Evolutionary conservation across 2,113 vertebrate species (phyloP), one percentile per base, ranked within the genome.

Genomic region (Boleophthalmus pectinirostris): DNA sequence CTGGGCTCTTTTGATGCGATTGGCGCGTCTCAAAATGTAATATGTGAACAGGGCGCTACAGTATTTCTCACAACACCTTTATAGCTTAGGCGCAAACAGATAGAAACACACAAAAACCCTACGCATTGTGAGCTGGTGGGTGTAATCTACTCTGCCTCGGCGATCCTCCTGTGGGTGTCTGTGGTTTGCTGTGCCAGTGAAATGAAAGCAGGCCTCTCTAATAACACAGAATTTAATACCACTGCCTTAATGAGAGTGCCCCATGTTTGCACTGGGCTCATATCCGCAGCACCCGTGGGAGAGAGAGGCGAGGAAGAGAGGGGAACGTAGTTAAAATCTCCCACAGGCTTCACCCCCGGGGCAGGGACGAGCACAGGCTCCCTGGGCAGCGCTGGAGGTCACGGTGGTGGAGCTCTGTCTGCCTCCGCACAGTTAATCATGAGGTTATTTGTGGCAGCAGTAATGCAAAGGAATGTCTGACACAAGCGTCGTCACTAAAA

Each of bases 191-290:
- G 90, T 88, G 90, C 84, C 84, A 83, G 88, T 90, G 90, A 92
- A 92, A 92, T 89, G 84, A 90, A 90, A 90, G 90, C 82, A 87
- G 87, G 82, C 87, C 88, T 89, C 90, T 91, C 90, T 92, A 90
- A 92, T 92, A 92, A 90, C 89, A 84, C 83, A 78, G 57, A 90
- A 88, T 91, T 90, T 90, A 88, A 93, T 92, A 88, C 87, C 85
- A 78, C 87, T 90, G 85, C 88, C 88, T 91, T 90, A 93, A 93
- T 91, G 87, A 91, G 88, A 90, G 85, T 80, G 77, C 77, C 83
- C 89, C 63, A 72, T 91, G 90, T 93, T 87, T 90, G 91, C 89
- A 84, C 85, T 79, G 79, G 85, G 85, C 89, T 90, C 89, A 90
- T 92, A 91, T 91, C 85, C 71, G 79, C 81, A 84, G 75, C 82